Percentiles rank a stretch among this genome's conserved stretches.
phyloP scores from a whole-genome alignment of 2,888 invertebrate species.

The Pemphredon lugubris region DNA sequence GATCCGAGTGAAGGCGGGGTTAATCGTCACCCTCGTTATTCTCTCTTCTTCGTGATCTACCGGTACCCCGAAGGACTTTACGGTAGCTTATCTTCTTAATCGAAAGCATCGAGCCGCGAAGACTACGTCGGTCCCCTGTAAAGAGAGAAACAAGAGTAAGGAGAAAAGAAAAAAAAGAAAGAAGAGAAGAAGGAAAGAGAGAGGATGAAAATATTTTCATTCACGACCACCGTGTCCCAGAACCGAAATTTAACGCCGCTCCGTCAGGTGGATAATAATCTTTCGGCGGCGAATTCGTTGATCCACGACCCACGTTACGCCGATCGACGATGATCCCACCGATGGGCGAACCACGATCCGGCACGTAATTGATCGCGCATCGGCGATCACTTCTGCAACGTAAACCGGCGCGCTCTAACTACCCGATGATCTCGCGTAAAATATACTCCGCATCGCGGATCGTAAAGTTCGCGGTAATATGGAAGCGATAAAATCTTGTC shows the following conservation, averaged over 20 bases:
- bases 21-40: too few species aligned
- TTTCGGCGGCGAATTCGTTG: conserved; percentile 9
- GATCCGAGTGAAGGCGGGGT: too few species aligned
- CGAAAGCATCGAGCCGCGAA: too few species aligned
- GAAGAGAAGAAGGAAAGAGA: too few species aligned
- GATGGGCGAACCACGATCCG: conserved; percentile 53
- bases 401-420: conserved; percentile 20
- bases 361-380: conserved; percentile 69
- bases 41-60: too few species aligned
- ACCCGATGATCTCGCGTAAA: conserved; percentile 40
- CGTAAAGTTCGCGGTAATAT: conserved; percentile 54
- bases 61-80: too few species aligned
- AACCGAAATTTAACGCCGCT: background rate
- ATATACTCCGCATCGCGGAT: conserved; percentile 15
- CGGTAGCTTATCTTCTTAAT: too few species aligned
- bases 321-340: conserved; percentile 46
- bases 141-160: too few species aligned
- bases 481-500: conserved; percentile 54
- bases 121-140: too few species aligned
- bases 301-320: background rate
- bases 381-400: conserved; percentile 63
- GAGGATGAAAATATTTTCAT: background rate
- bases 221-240: too few species aligned
- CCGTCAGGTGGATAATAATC: background rate
- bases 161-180: too few species aligned